Conservation (phyloP, 2,888 invertebrate genomes). For the Aphelenchoides bicaudatus region DNA sequence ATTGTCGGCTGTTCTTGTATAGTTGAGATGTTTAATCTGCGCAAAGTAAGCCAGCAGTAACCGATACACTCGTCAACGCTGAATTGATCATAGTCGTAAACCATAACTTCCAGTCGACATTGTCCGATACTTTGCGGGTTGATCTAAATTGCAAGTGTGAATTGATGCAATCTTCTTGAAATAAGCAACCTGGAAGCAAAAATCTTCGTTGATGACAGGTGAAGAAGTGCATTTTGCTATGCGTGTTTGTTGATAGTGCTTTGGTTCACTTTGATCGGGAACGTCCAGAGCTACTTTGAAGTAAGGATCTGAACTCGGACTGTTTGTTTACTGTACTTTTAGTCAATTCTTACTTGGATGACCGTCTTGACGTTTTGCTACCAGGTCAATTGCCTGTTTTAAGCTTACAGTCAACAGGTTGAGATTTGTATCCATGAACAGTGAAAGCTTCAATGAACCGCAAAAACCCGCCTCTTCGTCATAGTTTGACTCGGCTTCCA, state of each 20-base stretch:
- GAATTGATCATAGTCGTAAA: constrained; percentile 59
- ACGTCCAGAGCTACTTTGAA: constrained; percentile 45
- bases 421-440: constrained; percentile 69
- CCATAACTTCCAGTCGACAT: constrained; percentile 55
- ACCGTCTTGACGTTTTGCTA: constrained; percentile 50
- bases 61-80: constrained; percentile 59
- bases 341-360: constrained; percentile 46
- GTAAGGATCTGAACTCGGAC: constrained; percentile 31
- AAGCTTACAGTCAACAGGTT: constrained; percentile 68
- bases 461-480: constrained; percentile 39
- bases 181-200: constrained; percentile 55
- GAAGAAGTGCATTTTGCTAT: constrained; percentile 46
- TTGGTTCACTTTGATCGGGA: constrained; percentile 38
- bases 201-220: constrained; percentile 54
- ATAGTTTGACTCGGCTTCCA: constrained; percentile 39
- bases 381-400: constrained; percentile 67
- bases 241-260: constrained; percentile 51
- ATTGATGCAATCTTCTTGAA: background rate
- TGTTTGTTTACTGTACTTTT: background rate
- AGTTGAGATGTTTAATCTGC: constrained; percentile 43
- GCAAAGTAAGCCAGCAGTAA: constrained; percentile 53
- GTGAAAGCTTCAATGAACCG: constrained; percentile 69
- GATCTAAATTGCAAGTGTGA: constrained; percentile 30
- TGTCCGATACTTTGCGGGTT: constrained; percentile 34
- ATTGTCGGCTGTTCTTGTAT: constrained; percentile 46